These are phyloP conservation scores for Micrasema longulum DNA, from an alignment of 1,140 invertebrate species.

Conservation along the genomic window DNA sequence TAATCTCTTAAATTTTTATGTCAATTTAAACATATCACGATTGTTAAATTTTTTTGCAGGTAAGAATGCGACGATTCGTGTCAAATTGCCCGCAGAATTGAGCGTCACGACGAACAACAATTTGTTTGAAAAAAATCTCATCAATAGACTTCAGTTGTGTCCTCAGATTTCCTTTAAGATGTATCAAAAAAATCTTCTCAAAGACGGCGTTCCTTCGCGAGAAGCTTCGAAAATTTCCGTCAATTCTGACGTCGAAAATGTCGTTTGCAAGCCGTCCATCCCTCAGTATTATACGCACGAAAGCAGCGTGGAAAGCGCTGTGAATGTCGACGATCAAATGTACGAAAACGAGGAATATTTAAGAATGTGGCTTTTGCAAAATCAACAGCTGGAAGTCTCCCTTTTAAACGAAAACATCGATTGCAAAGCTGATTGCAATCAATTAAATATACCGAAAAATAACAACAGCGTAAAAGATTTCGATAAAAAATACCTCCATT, in stretches of 20 bases:
- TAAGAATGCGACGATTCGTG: conserved; percentile 26
- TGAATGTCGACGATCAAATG: conserved; percentile 40
- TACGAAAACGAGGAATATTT: conserved; percentile 62
- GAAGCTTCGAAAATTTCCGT: not conserved
- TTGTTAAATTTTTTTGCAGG: conserved; percentile 27
- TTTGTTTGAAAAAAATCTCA: conserved; percentile 28
- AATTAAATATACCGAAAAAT: conserved; percentile 7
- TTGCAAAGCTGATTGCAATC: not conserved
- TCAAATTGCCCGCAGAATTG: conserved; percentile 31
- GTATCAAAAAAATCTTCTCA: conserved; percentile 8
- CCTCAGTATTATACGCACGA: no score
- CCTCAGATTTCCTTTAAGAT: conserved; percentile 42
- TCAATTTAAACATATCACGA: no score
- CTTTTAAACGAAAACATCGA: conserved; percentile 45
- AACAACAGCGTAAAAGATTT: not conserved
- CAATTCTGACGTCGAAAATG: no score
- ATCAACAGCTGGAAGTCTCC: conserved; percentile 65
- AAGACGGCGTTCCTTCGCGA: no score
- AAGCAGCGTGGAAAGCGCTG: conserved; percentile 1
- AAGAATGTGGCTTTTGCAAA: conserved; percentile 65
- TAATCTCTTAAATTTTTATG: not conserved
- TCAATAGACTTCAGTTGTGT: conserved; percentile 41
- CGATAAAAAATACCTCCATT: conserved; percentile 24
- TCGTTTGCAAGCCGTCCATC: no score
- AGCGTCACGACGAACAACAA: not conserved